Percentiles rank a stretch among this genome's conserved stretches.
phyloP scores from a whole-genome alignment of 1,140 invertebrate species.

The Euura saliciscinereae region DNA sequence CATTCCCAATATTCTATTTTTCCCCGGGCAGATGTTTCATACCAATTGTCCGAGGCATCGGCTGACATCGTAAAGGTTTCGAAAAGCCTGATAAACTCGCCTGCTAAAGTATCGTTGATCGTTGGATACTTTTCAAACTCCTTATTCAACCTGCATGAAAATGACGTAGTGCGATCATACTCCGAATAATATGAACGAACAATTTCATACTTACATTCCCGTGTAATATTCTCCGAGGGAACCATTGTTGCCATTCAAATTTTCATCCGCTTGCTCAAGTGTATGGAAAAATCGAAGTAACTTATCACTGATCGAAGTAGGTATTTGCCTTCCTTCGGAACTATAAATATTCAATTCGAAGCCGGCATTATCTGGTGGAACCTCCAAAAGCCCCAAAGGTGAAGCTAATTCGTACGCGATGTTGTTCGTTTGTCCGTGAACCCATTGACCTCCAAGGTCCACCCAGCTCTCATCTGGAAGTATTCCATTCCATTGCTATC shows the following conservation, averaged over 20 bases:
- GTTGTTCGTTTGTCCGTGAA: slow-evolving; percentile 81
- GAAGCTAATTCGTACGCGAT: slow-evolving; percentile 70
- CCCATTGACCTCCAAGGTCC: slow-evolving; percentile 86
- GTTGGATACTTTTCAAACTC: background rate
- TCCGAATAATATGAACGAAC: too few species aligned
- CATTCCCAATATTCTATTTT: slow-evolving; percentile 64
- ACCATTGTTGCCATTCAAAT: slow-evolving; percentile 36
- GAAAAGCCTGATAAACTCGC: background rate
- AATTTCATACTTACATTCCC: slow-evolving; percentile 43
- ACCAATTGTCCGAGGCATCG: slow-evolving; percentile 57
- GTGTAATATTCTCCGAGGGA: slow-evolving; percentile 59
- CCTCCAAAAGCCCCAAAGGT: slow-evolving; percentile 29
- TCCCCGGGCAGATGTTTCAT: slow-evolving; percentile 64
- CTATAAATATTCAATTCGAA: too few species aligned
- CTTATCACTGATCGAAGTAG: slow-evolving; percentile 34
- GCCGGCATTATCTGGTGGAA: too few species aligned
- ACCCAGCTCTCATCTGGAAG: slow-evolving; percentile 62
- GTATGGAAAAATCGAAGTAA: slow-evolving; percentile 40
- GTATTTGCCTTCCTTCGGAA: slow-evolving; percentile 17
- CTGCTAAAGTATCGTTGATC: background rate
- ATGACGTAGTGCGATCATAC: too few species aligned
- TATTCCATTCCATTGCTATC: too few species aligned
- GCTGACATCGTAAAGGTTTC: background rate
- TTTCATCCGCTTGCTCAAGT: slow-evolving; percentile 29
- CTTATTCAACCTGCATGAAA: background rate